A percentile compares a stretch with the other conserved stretches of the same genome.
These are phyloP conservation scores for Neodon shergylaensis DNA, from an alignment of 2,113 vertebrate species.

Conservation along the genomic window DNA sequence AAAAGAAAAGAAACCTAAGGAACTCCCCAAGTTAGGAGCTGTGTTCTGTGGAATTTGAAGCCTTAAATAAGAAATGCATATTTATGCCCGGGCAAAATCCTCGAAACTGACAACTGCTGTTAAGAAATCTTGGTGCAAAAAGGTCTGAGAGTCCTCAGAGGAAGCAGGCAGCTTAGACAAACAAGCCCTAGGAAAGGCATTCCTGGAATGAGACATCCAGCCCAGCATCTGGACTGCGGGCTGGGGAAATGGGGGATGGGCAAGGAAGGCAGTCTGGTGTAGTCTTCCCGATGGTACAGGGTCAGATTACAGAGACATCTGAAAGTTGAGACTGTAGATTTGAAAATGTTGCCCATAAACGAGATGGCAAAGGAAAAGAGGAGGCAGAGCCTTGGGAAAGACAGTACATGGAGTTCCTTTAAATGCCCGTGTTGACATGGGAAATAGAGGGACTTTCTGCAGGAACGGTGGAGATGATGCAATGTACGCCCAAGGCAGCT, in stretches of 20 bases:
- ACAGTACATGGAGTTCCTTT: background rate
- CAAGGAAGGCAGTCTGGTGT: accelerated
- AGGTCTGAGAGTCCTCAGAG: background rate
- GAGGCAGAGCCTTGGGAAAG: background rate
- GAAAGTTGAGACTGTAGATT: background rate
- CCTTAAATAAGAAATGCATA: background rate
- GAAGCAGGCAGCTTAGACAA: background rate
- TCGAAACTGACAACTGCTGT: background rate
- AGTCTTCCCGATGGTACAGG: too few relatives aligned
- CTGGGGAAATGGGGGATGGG: accelerated
- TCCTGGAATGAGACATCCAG: background rate
- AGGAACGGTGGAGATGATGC: accelerated
- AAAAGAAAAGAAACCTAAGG: background rate
- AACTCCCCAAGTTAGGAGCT: background rate
- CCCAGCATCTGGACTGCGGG: background rate
- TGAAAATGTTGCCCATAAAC: background rate
- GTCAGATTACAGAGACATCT: background rate
- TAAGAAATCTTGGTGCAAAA: background rate
- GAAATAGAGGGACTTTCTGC: too few relatives aligned
- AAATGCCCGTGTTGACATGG: too few relatives aligned
- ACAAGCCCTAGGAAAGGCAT: too few relatives aligned
- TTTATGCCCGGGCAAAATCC: background rate
- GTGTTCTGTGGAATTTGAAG: background rate
- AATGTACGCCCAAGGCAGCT: accelerated
- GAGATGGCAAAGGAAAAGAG: background rate